Evolutionary conservation across 2,888 invertebrate species (phyloP).

Genomic region (Ophion obscuratus): DNA sequence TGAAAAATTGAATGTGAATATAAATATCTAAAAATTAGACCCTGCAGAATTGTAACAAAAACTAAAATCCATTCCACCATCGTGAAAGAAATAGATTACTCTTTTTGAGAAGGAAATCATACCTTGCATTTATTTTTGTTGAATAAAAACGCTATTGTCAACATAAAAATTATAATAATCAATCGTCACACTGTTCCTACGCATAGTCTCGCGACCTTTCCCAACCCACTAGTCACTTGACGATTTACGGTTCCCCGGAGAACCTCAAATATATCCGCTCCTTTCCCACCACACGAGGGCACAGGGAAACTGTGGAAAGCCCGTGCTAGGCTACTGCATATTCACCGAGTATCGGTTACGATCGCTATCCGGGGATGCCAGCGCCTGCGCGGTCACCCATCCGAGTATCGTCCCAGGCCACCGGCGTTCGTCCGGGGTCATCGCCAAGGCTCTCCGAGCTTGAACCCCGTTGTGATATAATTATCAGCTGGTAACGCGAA

Average conservation of each 20-base stretch:
- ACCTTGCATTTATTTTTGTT: too few relatives aligned
- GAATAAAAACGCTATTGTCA: too few relatives aligned
- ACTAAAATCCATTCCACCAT: neutral
- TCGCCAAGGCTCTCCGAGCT: neutral
- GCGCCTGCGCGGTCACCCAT: neutral
- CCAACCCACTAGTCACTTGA: too few relatives aligned
- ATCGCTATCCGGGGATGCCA: neutral
- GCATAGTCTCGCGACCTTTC: neutral
- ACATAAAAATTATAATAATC: neutral
- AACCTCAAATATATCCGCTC: too few relatives aligned
- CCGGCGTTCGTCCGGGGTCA: neutral
- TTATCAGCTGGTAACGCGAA: neutral
- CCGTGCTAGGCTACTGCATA: neutral
- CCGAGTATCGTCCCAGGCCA: neutral
- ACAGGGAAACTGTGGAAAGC: neutral
- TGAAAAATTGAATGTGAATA: neutral
- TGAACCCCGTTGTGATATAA: neutral
- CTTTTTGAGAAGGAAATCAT: too few relatives aligned
- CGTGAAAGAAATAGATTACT: neutral
- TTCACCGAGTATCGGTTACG: neutral
- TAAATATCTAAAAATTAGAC: too few relatives aligned
- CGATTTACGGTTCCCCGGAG: too few relatives aligned
- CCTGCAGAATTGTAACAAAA: neutral
- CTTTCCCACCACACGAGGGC: neutral
- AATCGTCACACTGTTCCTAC: neutral